A percentile compares a stretch with the other conserved stretches of the same genome.
These are phyloP conservation scores for Pseudobourletiella spinata DNA, from an alignment of 1,140 invertebrate genomes.

Conservation along the genomic window DNA sequence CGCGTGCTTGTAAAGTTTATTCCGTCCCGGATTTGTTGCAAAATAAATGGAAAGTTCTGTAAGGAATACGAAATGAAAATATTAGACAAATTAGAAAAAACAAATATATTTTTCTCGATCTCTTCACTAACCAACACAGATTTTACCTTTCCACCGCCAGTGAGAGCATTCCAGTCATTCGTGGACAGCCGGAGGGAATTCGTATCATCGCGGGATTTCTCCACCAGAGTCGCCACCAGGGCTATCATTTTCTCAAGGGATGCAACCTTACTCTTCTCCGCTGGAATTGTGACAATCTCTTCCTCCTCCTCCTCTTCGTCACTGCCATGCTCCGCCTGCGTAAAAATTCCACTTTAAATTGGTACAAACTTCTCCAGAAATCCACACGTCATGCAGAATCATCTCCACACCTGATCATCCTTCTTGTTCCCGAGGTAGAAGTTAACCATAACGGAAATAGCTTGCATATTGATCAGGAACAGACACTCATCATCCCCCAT, in stretches of 20 bases:
- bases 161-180: slow-evolving; percentile 61
- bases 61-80: slow-evolving; percentile 10
- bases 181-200: slow-evolving; percentile 63
- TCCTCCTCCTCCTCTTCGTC: slow-evolving; percentile 74
- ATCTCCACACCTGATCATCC: slow-evolving; percentile 55
- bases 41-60: slow-evolving; percentile 81
- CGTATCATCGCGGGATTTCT: slow-evolving; percentile 69
- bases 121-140: no score
- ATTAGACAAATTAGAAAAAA: no score
- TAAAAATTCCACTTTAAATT: slow-evolving; percentile 22
- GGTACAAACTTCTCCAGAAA: no score
- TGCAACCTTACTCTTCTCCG: slow-evolving; percentile 72
- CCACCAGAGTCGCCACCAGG: slow-evolving; percentile 73
- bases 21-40: slow-evolving; percentile 86
- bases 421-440: slow-evolving; percentile 80
- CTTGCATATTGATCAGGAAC: slow-evolving; percentile 74
- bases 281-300: slow-evolving; percentile 50
- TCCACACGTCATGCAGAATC: no score
- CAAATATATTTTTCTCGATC: no score
- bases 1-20: slow-evolving; percentile 85
- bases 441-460: slow-evolving; percentile 78
- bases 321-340: slow-evolving; percentile 42
- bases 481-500: slow-evolving; percentile 87
- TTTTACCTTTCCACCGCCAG: slow-evolving; percentile 66
- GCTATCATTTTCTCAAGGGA: slow-evolving; percentile 95